Base-by-base conservation (phyloP, 2,888 invertebrate genomes). In the Amblyteles armatorius region DNA sequence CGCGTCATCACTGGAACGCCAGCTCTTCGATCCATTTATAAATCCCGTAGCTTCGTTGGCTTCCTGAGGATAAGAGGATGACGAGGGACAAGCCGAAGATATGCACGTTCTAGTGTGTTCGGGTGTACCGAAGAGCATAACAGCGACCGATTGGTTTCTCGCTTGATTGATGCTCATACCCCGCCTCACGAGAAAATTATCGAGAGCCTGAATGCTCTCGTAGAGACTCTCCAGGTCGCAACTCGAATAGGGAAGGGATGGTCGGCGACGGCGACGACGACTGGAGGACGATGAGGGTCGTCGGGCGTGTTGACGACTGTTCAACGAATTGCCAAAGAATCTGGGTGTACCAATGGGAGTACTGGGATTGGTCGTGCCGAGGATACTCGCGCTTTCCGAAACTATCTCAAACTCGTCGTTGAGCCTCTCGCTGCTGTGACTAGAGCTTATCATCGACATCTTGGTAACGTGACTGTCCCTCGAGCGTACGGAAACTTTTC, bases 161-260 rank as follows among this genome's bases (percentile, higher is more conserved):
- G 74, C 33, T 5, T 83, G 80, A 71, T 71, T 85, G 3, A 85
- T 19, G 7, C 29, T 50, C n/a, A 65, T 76, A 6, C 55, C 87
- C 11, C 88, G 87, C 52, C 84, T 87, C 0, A 91, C 91, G 5
- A 94, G 74, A 65, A 92, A 92, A 0, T 88, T 88, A 60, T 93
- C 93, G 3, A 93, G 83, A 6, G 90, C 87, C 55, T 88, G 90
- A 52, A 93, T 91, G 26, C 92, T 90, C 57, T 93, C 92, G 83
- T 90, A 91, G 0, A 93, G 88, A 67, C 89, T 90, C 4, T 91
- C 89, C 2, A 91, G 63, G 55, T 94, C 92, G 80, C 90, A 91
- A 71, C 88, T 90, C 3, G 88, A 86, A 57, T 90, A 89, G 7
- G 79, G 79, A 5, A 69, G 44, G 40, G 87, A 36, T 68, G 80